Base-by-base conservation (phyloP, 2,888 invertebrate genomes). In the Heliconius ethilla region DNA sequence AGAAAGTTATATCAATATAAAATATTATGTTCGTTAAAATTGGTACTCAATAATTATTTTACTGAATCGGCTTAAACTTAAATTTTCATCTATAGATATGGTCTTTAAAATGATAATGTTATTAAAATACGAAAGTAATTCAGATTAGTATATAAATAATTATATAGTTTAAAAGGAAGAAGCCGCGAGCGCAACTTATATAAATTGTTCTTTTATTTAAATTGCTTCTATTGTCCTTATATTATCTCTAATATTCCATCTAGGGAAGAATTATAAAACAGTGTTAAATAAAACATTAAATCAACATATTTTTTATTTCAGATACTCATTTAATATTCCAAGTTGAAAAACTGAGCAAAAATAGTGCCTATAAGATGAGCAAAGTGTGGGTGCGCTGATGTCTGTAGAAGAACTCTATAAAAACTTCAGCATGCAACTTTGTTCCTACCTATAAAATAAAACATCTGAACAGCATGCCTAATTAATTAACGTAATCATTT, bases 401-500 rank as follows among this genome's bases (percentile, higher is more conserved):
- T 69, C 69, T 69, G 37, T 40, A 40, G 67, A 13, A 40, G 69
- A 69, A 67, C 37, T 37, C 37, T 37, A 67, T 37, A 67, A 67
- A 69, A 69, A 69, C 40, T 69, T 40, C 2, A 69, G 33, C 67
- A n/a, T 2, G 37, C 67, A 67, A 67, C 67, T 69, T 69, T 69
- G 40, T 40, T 40, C 37, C 37, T 33, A 67, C n/a, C 37, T 67
- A 67, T 69, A 69, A 69, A 40, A 69, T 40, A 25, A 69, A 69
- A 69, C n/a, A 40, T 25, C 7, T 3, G 25, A 40, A 40, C 40
- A 69, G 40, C n/a, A 69, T 40, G 69, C 40, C n/a, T 40, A 69
- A 69, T 69, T 69, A 69, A 69, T 69, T 25, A 15, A 69, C 40
- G n/a, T 69, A 40, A 69, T 25, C 6, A 69, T 69, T 69, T n/a